Evolutionary conservation across 92 coral and sea anemone genomes (phyloP).

Genomic region (Desmophyllum pertusum): DNA sequence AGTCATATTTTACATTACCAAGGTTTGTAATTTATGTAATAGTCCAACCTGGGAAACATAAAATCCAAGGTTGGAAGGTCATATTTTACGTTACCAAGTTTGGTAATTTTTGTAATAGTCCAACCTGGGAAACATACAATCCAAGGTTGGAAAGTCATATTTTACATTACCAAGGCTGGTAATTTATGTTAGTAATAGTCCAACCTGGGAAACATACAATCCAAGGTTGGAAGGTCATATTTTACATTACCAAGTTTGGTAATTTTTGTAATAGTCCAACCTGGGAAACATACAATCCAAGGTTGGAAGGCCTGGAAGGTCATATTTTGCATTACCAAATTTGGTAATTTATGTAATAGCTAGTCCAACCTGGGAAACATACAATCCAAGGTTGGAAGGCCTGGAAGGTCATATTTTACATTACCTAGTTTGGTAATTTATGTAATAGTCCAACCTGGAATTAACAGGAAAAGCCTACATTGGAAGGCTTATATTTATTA

Average conservation of each 20-base stretch:
- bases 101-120: no score
- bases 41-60: conserved; percentile 31
- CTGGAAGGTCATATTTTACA: conserved; percentile 2
- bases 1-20: conserved; percentile 40
- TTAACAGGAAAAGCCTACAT: not conserved
- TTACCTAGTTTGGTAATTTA: conserved; percentile 16
- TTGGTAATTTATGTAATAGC: conserved; percentile 10
- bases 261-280: conserved; percentile 21
- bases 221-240: conserved; percentile 24
- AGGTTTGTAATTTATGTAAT: conserved; percentile 29
- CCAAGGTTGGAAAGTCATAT: conserved; percentile 48
- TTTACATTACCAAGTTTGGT: not conserved
- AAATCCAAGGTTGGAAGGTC: conserved; percentile 22
- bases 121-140: not conserved
- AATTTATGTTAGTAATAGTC: no score
- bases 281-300: conserved; percentile 30
- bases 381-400: not conserved
- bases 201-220: conserved; percentile 20
- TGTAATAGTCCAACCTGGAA: conserved; percentile 16
- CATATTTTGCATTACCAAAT: conserved; percentile 13
- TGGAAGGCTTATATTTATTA: not conserved
- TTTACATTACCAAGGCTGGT: no score
- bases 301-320: conserved; percentile 31
- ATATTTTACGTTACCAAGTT: not conserved
- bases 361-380: conserved; percentile 20